A percentile compares a stretch with the other conserved stretches of the same genome.
These are phyloP conservation scores for Heteronetta atricapilla DNA, from an alignment of 2,113 vertebrate species.

Conservation along the genomic window DNA sequence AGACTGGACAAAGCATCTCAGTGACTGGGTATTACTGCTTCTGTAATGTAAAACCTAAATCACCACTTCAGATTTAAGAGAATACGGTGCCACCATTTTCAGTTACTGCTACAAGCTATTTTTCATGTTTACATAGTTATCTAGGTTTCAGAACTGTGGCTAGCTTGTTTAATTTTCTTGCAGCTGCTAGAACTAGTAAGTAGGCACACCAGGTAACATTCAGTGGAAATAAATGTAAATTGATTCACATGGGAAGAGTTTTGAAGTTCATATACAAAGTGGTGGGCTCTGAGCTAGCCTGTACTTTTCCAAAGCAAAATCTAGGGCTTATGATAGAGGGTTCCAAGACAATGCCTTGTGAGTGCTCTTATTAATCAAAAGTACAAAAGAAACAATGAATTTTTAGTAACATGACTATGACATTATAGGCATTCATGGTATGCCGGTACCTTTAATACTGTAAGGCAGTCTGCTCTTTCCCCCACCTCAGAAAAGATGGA, in stretches of 20 bases:
- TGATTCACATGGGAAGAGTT: background rate
- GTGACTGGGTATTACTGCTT: background rate
- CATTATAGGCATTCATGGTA: background rate
- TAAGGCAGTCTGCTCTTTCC: background rate
- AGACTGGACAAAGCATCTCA: background rate
- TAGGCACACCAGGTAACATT: background rate
- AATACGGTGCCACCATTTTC: background rate
- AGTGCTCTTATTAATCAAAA: background rate
- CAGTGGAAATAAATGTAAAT: background rate
- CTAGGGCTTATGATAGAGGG: background rate
- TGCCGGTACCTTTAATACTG: background rate
- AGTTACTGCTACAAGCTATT: background rate
- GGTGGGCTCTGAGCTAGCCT: background rate
- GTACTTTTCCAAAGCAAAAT: background rate
- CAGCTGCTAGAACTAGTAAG: background rate
- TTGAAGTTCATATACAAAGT: background rate
- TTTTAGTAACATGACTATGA: background rate
- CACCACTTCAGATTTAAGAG: background rate
- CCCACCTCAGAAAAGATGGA: background rate
- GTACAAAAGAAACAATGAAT: background rate
- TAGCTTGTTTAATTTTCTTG: background rate
- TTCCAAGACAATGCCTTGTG: background rate
- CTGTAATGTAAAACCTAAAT: background rate
- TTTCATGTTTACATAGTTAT: background rate
- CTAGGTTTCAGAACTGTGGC: background rate